Evolutionary conservation across 1,140 invertebrate genomes (phyloP).

Genomic region (Druon quercuslanigerum): DNA sequence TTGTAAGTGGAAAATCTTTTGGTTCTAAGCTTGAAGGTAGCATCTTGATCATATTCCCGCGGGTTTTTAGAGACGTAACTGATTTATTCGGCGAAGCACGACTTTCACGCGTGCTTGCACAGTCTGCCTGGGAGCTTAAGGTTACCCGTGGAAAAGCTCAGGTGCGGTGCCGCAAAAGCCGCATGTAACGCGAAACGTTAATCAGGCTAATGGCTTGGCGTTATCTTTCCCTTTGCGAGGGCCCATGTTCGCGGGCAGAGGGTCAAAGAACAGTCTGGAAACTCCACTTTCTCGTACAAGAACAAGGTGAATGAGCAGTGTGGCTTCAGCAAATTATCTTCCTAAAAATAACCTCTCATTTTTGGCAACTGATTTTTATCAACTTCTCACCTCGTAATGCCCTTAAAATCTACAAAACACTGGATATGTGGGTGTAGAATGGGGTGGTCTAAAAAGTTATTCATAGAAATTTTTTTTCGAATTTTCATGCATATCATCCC

Average conservation of each 20-base stretch:
- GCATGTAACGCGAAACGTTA: conserved; percentile 29
- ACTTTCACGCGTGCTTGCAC: conserved; percentile 29
- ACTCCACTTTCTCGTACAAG: conserved; percentile 14
- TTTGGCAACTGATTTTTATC: neutral
- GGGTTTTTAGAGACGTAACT: neutral
- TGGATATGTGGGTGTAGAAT: too few species aligned
- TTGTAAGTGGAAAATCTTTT: too few species aligned
- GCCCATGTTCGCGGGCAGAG: conserved; percentile 11
- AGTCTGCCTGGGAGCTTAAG: conserved; percentile 20
- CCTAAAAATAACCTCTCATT: neutral
- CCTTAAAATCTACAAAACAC: too few species aligned
- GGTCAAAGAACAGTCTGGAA: conserved; percentile 20
- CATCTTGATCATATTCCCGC: neutral
- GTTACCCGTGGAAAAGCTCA: conserved; percentile 30
- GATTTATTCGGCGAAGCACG: conserved; percentile 24
- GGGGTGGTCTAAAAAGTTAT: too few species aligned
- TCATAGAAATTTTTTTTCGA: too few species aligned
- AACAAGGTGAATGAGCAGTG: neutral
- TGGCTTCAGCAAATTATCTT: neutral
- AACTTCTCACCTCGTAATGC: too few species aligned
- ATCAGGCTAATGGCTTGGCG: conserved; percentile 27
- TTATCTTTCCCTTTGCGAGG: conserved; percentile 18
- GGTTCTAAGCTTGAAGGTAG: too few species aligned
- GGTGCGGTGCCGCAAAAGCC: conserved; percentile 23
- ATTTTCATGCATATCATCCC: too few species aligned